Evolutionary conservation across 2,797 vertebrate genomes (phyloP).

Genomic region (Gymnodraco acuticeps): DNA sequence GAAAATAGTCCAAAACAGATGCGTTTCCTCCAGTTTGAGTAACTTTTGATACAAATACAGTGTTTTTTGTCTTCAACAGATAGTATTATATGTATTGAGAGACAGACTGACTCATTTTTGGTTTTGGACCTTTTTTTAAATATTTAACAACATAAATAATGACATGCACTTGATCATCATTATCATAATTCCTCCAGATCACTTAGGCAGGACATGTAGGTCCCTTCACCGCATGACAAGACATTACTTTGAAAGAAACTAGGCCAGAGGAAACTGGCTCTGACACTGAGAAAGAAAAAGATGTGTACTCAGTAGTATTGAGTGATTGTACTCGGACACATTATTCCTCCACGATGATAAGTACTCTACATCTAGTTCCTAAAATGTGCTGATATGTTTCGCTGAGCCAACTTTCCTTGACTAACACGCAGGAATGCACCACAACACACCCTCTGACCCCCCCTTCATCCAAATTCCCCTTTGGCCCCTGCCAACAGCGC

Average conservation of each 20-base stretch:
- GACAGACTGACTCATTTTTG: too few relatives aligned
- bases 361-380: not conserved
- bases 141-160: too few relatives aligned
- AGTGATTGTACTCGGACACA: not conserved
- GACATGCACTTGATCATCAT: too few relatives aligned
- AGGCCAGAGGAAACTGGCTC: too few relatives aligned
- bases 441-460: slow-evolving; percentile 42
- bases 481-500: slow-evolving; percentile 17
- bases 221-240: slow-evolving; percentile 19
- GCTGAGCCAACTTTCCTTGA: not conserved
- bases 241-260: not conserved
- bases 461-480: slow-evolving; percentile 23
- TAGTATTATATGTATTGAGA: too few relatives aligned
- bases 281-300: too few relatives aligned
- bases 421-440: slow-evolving; percentile 28
- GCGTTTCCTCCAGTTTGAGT: not conserved
- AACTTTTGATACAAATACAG: too few relatives aligned
- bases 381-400: not conserved
- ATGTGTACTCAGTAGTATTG: too few relatives aligned
- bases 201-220: slow-evolving; percentile 4
- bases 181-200: not conserved
- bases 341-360: not conserved
- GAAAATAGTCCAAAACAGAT: not conserved
- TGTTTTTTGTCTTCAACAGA: too few relatives aligned
- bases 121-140: too few relatives aligned